Base-by-base conservation (phyloP, 2,888 invertebrate genomes). In the Uloborus plumipes region DNA sequence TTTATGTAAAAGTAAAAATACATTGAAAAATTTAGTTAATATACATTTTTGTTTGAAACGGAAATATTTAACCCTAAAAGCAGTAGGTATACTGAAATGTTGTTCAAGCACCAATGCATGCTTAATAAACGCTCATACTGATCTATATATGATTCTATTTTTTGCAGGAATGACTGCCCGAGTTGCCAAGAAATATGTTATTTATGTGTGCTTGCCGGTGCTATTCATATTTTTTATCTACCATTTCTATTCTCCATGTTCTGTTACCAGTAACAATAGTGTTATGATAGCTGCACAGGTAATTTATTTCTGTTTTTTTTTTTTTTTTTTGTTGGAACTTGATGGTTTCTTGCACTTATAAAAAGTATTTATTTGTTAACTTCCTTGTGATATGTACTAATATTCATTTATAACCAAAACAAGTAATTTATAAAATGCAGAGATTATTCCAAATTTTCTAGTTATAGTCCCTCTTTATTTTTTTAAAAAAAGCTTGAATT, bases 201-300 rank as follows among this genome's bases (percentile, higher is more conserved):
- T 82, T 9, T 50, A 72, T 50, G 14, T 82, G 22, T 65, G 70
- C 55, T 39, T 62, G n/a, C 61, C 59, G n/a, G 18, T 76, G 15
- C 22, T 82, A 16, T 71, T 75, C 50, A 22, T 82, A 18, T 76
- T 82, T 47, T 47, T 82, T 13, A 47, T 76, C 14, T 82, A 82
- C 53, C 59, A 47, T 15, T 59, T 76, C 11, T 82, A 71, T 72
- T 72, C 75, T 16, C 82, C 82, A n/a, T 82, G 82, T 49, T 71
- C 70, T 58, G 64, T 47, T 66, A 31, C 59, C 16, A 18, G 70
- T 22, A 71, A 50, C 66, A 53, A 65, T 65, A 65, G 71, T 66
- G 76, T 82, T 6, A 82, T 82, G 75, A 64, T 82, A 20, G 82
- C 82, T 20, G 82, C 82, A 59, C 75, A 82, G 65, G 82, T 82